Conservation (phyloP, 2,113 vertebrate species). For the Ophthalmolycus amberensis region DNA sequence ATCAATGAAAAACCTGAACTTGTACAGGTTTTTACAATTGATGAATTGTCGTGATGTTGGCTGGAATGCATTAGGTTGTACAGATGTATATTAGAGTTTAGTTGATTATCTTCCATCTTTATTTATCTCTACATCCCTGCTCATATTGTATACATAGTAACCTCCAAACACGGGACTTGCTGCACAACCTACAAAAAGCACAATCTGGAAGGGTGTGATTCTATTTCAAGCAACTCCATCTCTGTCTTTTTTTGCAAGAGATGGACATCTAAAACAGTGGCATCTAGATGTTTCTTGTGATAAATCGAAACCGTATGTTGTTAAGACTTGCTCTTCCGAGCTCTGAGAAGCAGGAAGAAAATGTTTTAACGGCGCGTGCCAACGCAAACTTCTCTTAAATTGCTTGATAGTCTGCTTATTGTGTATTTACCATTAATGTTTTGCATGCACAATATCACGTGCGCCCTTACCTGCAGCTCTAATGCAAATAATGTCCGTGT, state of each 20-base stretch:
- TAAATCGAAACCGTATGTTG: not conserved
- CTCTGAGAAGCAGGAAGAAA: slow-evolving; percentile 34
- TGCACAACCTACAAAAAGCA: not conserved
- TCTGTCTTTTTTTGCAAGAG: slow-evolving; percentile 9
- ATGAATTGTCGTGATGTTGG: slow-evolving; percentile 1
- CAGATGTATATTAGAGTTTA: not conserved
- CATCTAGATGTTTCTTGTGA: not conserved
- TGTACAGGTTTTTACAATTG: not conserved
- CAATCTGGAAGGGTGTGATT: slow-evolving; percentile 1
- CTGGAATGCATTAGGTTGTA: not conserved
- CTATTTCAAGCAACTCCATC: not conserved
- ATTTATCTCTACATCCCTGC: not conserved
- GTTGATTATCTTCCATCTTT: not conserved
- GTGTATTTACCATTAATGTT: slow-evolving; percentile 5
- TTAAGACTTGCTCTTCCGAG: not conserved
- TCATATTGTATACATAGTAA: not conserved
- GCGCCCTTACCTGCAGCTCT: slow-evolving; percentile 12
- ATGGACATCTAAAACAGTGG: not conserved
- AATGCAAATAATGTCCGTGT: slow-evolving; percentile 41
- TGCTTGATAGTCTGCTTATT: not conserved
- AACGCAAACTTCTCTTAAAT: slow-evolving; percentile 27
- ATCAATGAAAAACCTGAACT: not conserved
- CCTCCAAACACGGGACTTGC: not conserved
- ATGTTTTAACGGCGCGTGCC: slow-evolving; percentile 13
- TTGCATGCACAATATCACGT: slow-evolving; percentile 22